Evolutionary conservation across 2,888 invertebrate species (phyloP), one percentile per base, ranked within the genome.

Genomic region (Tetragnatha montana): DNA sequence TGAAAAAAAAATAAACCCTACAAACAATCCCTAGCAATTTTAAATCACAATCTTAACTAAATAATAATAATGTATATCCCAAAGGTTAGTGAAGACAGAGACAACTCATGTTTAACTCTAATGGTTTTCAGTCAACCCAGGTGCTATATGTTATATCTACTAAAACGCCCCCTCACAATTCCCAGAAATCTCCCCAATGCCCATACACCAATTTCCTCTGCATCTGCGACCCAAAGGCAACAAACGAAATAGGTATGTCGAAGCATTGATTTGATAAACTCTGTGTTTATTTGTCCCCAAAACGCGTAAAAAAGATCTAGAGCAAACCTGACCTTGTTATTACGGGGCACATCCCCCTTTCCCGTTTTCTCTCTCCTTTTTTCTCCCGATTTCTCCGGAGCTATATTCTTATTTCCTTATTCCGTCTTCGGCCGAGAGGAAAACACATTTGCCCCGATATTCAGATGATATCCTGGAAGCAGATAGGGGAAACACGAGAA

Each of bases 261-360:
- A 21, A 49, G 50, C 51, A 51, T 49, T 74, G 82, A 82, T 82
- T 21, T 60, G 82, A 74, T 74, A 82, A 71, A 74, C 51, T 51
- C 60, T 7, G 50, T 74, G 82, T 82, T 82, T 82, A 82, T 82
- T 82, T 82, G 74, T 60, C 35, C 82, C 17, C 51, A 60, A 82
- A 82, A 82, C 73, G 35, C 35, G 35, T 35, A 35, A 60, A 82
- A 82, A 78, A 60, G 14, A 60, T 78, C 60, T 51, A 78, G 51
- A 10, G 74, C 19, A 35, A 73, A n/a, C n/a, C 82, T 82, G 73
- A 73, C 82, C 82, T 73, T 82, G 82, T 82, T 74, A 82, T 82
- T 73, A 73, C 82, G 71, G 22, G 19, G 51, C 35, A 17, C 12
- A 50, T 35, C 50, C 21, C 50, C 21, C 21, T 14, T 71, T 81